phyloP scores from a whole-genome alignment of 2,888 invertebrate species.

The Heliconius charithonia region DNA sequence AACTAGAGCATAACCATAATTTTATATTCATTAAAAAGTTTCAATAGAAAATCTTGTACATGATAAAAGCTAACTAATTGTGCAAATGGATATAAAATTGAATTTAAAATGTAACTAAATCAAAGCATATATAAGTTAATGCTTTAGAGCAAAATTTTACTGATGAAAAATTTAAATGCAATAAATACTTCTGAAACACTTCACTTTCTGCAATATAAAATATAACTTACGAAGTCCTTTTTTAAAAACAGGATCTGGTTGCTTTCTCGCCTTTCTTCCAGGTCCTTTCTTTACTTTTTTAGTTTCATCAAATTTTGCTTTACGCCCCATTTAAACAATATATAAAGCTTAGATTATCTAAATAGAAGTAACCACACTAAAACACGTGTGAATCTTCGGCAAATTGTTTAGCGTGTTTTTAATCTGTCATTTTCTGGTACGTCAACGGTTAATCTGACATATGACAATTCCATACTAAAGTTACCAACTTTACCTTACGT shows the following conservation, averaged over 20 bases:
- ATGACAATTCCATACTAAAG: not conserved
- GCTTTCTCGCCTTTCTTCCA: constrained; percentile 94
- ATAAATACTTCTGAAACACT: not conserved
- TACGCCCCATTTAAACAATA: constrained; percentile 88
- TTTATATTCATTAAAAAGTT: not conserved
- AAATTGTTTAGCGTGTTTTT: constrained; percentile 26
- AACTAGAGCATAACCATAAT: constrained; percentile 59
- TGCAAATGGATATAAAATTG: not conserved
- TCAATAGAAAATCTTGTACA: not conserved
- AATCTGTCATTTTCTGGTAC: not conserved
- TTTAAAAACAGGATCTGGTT: constrained; percentile 89
- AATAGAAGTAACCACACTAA: constrained; percentile 29
- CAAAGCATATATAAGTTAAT: not conserved
- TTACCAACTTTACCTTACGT: not conserved
- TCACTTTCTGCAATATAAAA: not conserved
- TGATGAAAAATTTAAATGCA: not conserved
- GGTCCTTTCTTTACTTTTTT: constrained; percentile 90
- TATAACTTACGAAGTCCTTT: constrained; percentile 77
- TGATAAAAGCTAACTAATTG: not conserved
- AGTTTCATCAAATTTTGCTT: constrained; percentile 90
- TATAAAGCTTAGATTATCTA: not conserved
- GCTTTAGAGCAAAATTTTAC: not conserved
- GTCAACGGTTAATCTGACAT: constrained; percentile 1
- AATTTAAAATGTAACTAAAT: not conserved
- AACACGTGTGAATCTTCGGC: constrained; percentile 30